Evolutionary conservation across 2,888 invertebrate species (phyloP).

Genomic region (Brachyopa scutellaris): DNA sequence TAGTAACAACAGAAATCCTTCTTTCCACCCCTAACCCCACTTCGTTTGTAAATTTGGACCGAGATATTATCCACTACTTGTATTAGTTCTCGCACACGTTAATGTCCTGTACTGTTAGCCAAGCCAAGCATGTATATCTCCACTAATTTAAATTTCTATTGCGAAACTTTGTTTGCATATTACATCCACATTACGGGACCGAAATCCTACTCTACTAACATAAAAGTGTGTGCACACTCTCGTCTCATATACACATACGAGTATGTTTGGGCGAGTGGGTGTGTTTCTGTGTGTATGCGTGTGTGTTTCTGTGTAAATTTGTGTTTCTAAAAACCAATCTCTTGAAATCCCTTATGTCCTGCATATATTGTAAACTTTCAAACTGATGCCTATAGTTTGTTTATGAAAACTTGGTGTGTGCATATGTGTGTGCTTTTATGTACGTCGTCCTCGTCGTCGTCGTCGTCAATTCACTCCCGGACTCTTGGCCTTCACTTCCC

Average conservation of each 20-base stretch:
- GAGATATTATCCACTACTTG: conserved; percentile 49
- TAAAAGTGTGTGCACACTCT: conserved; percentile 53
- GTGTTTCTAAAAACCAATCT: conserved; percentile 70
- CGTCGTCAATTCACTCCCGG: conserved; percentile 44
- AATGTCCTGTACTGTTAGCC: conserved; percentile 56
- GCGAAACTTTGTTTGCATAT: conserved; percentile 72
- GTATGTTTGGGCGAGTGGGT: too few relatives aligned
- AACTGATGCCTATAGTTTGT: conserved; percentile 73
- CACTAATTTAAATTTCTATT: conserved; percentile 72
- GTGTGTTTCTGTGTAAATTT: conserved; percentile 36
- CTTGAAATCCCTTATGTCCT: conserved; percentile 72
- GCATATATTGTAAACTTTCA: conserved; percentile 73
- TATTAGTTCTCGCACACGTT: conserved; percentile 59
- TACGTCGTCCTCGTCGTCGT: conserved; percentile 43
- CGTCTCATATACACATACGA: conserved; percentile 5
- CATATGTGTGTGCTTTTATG: conserved; percentile 51
- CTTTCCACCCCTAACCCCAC: not conserved
- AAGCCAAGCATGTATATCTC: conserved; percentile 53
- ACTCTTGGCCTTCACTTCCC: conserved; percentile 5
- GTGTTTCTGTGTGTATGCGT: not conserved
- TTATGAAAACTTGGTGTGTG: conserved; percentile 68
- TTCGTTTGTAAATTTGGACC: conserved; percentile 34
- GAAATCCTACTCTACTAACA: conserved; percentile 58
- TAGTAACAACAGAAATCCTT: conserved; percentile 7
- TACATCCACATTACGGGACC: conserved; percentile 68